phyloP scores from a whole-genome alignment of 30 jellyfish, hydroid and myxozoan species.

The Turritopsis rubra region DNA sequence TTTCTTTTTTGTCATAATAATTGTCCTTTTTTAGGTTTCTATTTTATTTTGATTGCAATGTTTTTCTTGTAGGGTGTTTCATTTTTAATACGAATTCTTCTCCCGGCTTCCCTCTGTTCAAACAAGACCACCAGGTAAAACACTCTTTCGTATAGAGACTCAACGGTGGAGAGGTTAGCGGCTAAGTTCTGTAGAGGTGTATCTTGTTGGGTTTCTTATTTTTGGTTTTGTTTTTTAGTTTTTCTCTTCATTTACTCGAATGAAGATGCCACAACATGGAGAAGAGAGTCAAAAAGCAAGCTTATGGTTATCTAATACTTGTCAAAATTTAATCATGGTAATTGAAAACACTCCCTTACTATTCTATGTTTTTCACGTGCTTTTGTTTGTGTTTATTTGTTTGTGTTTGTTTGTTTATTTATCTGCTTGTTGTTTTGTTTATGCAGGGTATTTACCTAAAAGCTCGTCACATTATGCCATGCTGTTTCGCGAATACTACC shows the following conservation, averaged over 20 bases:
- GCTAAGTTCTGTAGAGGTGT: not conserved
- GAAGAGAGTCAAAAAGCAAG: conserved; percentile 57
- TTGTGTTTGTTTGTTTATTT: not conserved
- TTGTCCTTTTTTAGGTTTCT: no score
- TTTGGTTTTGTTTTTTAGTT: conserved; percentile 45
- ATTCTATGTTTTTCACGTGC: not conserved
- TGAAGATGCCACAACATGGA: conserved; percentile 38
- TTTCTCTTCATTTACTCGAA: conserved; percentile 55
- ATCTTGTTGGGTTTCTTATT: not conserved
- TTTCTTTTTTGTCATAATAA: no score
- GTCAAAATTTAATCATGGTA: conserved; percentile 69
- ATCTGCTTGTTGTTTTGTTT: not conserved
- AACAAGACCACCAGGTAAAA: conserved; percentile 27
- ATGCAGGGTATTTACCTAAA: conserved; percentile 66
- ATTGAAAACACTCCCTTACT: no score
- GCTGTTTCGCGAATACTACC: conserved; percentile 42
- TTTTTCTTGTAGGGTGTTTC: conserved; percentile 63
- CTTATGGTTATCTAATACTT: conserved; percentile 39
- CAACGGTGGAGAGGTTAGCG: not conserved
- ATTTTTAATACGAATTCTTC: conserved; percentile 53
- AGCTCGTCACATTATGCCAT: conserved; percentile 55
- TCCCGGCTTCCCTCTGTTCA: conserved; percentile 48
- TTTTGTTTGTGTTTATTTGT: not conserved
- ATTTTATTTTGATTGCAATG: no score
- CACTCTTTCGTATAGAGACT: not conserved